phyloP scores from a whole-genome alignment of 2,797 vertebrate genomes.

The Tamandua tetradactyla region DNA sequence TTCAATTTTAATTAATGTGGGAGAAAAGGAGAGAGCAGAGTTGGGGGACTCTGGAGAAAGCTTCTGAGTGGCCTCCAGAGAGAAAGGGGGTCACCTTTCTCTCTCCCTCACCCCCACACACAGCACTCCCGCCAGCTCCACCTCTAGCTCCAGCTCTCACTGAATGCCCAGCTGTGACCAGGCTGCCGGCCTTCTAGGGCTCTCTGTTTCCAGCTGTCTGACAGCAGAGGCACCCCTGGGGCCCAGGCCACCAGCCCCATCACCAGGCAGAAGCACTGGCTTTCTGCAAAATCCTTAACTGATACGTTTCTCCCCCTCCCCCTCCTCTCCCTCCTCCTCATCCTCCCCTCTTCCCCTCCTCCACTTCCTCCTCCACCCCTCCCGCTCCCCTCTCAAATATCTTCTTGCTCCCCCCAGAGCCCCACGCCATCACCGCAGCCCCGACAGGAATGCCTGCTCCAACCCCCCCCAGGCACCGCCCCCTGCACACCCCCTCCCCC shows the following conservation, averaged over 20 bases:
- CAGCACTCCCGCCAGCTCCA: neutral
- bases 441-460: rapidly evolving
- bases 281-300: too few species aligned
- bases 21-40: neutral
- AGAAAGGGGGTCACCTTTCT: too few species aligned
- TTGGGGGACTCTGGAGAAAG: neutral
- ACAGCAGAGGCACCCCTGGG: neutral
- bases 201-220: neutral
- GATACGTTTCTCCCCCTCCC: too few species aligned
- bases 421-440: neutral
- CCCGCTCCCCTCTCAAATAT: neutral
- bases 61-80: neutral
- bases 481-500: neutral
- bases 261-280: neutral
- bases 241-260: neutral
- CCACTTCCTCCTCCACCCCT: neutral
- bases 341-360: too few species aligned
- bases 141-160: neutral
- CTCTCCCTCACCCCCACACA: neutral
- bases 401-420: neutral
- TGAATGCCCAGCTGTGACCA: neutral
- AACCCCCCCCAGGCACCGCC: neutral
- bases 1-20: neutral
- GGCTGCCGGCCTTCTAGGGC: neutral
- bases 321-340: too few species aligned